Base-by-base conservation (phyloP, 2,113 vertebrate species). In the Apodemus speciosus region DNA sequence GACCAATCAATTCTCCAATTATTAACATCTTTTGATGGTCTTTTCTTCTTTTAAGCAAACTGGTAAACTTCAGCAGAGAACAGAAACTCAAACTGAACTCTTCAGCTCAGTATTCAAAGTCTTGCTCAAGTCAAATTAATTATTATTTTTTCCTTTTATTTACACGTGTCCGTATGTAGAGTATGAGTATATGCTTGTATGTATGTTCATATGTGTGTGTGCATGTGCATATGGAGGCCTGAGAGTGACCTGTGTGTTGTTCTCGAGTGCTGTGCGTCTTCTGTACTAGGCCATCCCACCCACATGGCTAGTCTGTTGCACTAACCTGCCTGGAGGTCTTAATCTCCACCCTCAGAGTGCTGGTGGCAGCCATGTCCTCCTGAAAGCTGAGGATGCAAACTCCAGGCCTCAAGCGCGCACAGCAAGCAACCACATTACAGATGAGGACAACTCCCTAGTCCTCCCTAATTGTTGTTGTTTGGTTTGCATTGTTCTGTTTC, bases 11-110 rank as follows among this genome's bases (percentile, higher is more conserved):
- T 53, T 91, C 15, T 81, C 89, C 35, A 92, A 60, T 75, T 83
- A 89, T 40, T 72, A 27, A 85, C 76, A 10, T 75, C 10, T 35
- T 76, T 40, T 49, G 43, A 76, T 89, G 23, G 38, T 94, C 53
- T 87, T 69, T 30, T 60, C 38, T 68, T 91, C 35, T 25, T 86
- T 71, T 83, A 95, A 92, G 25, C 25, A 91, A 21, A 68, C 10
- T 66, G 66, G 73, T 81, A 58, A 72, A 46, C 3, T 77, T 43
- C 11, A 89, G 18, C 4, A 75, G 21, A 38, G 51, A 87, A 72
- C 15, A 66, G 81, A 95, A 93, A 62, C 40, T 62, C 79, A 96
- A 86, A 94, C 27, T 62, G 75, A 86, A 92, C 27, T 72, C 66
- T 23, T 76, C 25, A 53, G 80, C 6, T 30, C 88, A 84, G 51